phyloP scores from a whole-genome alignment of 2,888 invertebrate genomes.

The Lepidocyrtoides sp. region DNA sequence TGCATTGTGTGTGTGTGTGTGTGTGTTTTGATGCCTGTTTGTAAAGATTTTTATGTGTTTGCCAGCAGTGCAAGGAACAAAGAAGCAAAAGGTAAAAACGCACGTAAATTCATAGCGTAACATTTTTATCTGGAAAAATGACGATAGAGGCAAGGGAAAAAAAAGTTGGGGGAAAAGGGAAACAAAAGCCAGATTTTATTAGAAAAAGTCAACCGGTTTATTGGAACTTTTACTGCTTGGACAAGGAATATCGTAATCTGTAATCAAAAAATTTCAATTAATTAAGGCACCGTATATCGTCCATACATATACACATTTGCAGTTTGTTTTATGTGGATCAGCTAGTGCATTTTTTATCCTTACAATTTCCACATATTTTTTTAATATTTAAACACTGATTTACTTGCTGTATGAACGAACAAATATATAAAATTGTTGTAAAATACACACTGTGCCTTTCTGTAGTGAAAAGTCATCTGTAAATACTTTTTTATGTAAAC shows the following conservation, averaged over 20 bases:
- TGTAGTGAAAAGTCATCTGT: neutral
- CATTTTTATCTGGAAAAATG: slow-evolving; percentile 20
- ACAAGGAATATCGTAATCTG: slow-evolving; percentile 68
- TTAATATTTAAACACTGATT: neutral
- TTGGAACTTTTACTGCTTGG: slow-evolving; percentile 68
- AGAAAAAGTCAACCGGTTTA: slow-evolving; percentile 61
- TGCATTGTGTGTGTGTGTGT: neutral
- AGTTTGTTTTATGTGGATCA: neutral
- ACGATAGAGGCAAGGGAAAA: too few relatives aligned
- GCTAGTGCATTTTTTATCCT: too few relatives aligned
- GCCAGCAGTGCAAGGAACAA: neutral
- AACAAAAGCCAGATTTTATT: slow-evolving; percentile 57
- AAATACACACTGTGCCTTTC: slow-evolving; percentile 41
- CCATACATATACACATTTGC: neutral
- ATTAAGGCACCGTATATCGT: slow-evolving; percentile 55
- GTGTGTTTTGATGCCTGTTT: neutral
- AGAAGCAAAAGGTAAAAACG: slow-evolving; percentile 12
- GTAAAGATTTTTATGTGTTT: slow-evolving; percentile 34
- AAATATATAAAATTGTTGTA: slow-evolving; percentile 18
- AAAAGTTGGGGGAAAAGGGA: neutral
- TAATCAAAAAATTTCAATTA: slow-evolving; percentile 78
- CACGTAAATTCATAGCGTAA: neutral
- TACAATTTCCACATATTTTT: neutral
- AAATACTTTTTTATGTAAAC: slow-evolving; percentile 24
- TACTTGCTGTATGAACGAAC: neutral